Conservation (phyloP, 2,113 vertebrate species). For the Pelodiscus sinensis region DNA sequence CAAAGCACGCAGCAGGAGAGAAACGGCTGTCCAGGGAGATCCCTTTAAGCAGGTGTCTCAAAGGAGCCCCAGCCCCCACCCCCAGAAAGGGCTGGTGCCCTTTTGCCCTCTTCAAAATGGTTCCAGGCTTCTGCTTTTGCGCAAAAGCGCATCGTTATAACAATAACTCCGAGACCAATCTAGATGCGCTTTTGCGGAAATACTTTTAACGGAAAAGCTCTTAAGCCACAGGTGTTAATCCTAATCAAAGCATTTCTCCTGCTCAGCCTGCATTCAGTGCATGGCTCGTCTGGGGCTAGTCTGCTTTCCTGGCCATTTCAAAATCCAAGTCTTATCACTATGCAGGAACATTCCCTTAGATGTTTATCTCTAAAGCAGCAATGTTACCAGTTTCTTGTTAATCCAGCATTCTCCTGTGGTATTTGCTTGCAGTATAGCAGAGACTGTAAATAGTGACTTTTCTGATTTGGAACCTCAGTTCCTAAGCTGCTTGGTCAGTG, state of each 20-base stretch:
- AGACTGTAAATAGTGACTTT: not conserved
- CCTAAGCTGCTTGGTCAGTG: not conserved
- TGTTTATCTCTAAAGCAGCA: not conserved
- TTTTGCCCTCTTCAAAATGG: too few relatives aligned
- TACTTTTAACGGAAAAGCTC: too few relatives aligned
- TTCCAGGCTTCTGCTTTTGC: too few relatives aligned
- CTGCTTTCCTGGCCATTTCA: not conserved
- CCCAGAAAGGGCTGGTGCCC: too few relatives aligned
- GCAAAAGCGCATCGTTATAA: too few relatives aligned
- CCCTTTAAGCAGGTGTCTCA: too few relatives aligned
- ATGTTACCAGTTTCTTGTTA: not conserved
- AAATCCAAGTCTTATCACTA: not conserved
- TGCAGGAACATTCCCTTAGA: not conserved
- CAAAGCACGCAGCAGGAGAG: too few relatives aligned
- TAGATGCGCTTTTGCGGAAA: too few relatives aligned
- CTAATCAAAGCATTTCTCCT: not conserved
- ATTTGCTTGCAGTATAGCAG: not conserved
- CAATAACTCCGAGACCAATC: too few relatives aligned
- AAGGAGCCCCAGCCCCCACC: too few relatives aligned
- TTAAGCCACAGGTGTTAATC: not conserved
- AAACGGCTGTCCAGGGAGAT: too few relatives aligned
- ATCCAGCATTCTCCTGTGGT: not conserved
- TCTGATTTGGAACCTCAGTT: not conserved
- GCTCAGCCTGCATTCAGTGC: not conserved
- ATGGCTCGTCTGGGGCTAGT: not conserved